Evolutionary conservation across 2,113 vertebrate genomes (phyloP), one percentile per base, ranked within the genome.

Genomic region (Urocynchramus pylzowi): DNA sequence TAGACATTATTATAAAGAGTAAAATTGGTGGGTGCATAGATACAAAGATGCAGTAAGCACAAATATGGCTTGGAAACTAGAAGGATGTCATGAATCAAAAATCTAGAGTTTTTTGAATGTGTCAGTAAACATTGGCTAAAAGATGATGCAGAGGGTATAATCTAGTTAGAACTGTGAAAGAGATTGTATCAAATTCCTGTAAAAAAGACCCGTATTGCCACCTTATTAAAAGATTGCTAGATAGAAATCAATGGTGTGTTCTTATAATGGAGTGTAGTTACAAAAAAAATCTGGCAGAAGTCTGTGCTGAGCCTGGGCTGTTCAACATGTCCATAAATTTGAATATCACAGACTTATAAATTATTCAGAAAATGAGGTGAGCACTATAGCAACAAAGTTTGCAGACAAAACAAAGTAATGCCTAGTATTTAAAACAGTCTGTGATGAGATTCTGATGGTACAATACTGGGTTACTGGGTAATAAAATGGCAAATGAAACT

Each of bases 401-500:
- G 54, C 50, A 93, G 92, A 80, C 68, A 80, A 87, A 89, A 78
- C 59, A 93, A 90, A 95, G 21, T 42, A 88, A 90, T 86, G 39
- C 9, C 21, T 80, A 50, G 42, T 90, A 45, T 92, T 88, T 92
- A 85, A 92, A 94, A 73, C 11, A 88, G 63, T 56, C 45, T 84
- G 21, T 83, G 71, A 90, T 92, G 75, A 92, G 74, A 87, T 76
- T 83, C 49, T 68, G 27, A 53, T 92, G 82, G 41, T 80, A 76
- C 41, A 79, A 49, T 83, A 44, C 63, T 65, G 70, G 70, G 41
- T 92, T 90, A 80, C 75, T 83, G 50, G 26, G 26, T 90, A 88
- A 93, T 95, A 94, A 94, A 94, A 85, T 53, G 24, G 67, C 63
- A 95, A 93, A 82, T 92, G 70, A 77, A 93, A 92, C 68, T 76